Base-by-base conservation (phyloP, 2,888 invertebrate genomes). In the Andrena camellia region DNA sequence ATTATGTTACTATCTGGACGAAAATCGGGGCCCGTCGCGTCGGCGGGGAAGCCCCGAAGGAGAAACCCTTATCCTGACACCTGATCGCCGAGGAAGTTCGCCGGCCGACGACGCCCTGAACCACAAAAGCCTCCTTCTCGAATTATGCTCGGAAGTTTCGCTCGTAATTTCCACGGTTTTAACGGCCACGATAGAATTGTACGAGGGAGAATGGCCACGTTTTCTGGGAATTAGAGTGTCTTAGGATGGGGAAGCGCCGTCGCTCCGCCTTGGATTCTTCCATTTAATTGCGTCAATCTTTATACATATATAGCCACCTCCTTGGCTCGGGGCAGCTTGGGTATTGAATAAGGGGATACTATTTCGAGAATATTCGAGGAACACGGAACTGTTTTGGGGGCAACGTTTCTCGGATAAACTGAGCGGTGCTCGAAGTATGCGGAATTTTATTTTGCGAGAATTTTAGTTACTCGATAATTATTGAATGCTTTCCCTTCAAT, bases 21-120 rank as follows among this genome's bases (percentile, higher is more conserved):
- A 79, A 63, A 70, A 79, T 79, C 79, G 35, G 33, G 66, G 13
- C 29, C 68, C 48, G 33, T 57, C 75, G 8, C 2, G 59, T 69
- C 57, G 31, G 23, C 26, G 31, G 60, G 26, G 80, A 73, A 73
- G 81, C 78, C 78, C 71, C 62, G 29, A 10, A 57, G 62, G 67
- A 50, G 62, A 29, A n/a, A 50, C 72, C 78, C 68, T 63, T 69
- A 78, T 78, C 78, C 81, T 20, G 81, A 78, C 78, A 81, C 73
- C 73, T 59, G 81, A 81, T 81, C 81, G 64, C 72, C 7, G 1
- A 78, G 81, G 81, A 81, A 81, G 81, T 81, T 78, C 81, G 73
- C 78, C 59, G 68, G 57, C 26, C 67, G 42, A 42, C 63, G 60
- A 72, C 73, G 42, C 71, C 67, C 23, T 20, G 54, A 71, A 81